These are phyloP conservation scores for Leontocebus nigricollis DNA, from an alignment of 2,797 vertebrate species.

Conservation along the genomic window DNA sequence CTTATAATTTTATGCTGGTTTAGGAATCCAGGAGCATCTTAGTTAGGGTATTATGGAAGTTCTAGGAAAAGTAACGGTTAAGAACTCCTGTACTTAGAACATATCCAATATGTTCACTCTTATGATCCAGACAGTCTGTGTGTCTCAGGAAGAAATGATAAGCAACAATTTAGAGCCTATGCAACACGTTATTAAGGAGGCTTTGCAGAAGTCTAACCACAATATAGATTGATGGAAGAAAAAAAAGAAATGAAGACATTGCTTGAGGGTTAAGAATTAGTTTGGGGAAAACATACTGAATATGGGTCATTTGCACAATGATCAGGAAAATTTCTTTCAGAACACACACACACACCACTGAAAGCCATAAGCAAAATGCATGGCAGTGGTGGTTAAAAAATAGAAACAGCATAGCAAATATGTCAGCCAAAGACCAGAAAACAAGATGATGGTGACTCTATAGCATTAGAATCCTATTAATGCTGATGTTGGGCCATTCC, in stretches of 20 bases:
- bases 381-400: neutral
- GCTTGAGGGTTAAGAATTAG: conserved; percentile 63
- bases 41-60: neutral
- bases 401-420: neutral
- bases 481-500: neutral
- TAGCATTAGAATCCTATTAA: neutral
- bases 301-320: conserved; percentile 59
- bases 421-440: neutral
- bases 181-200: conserved; percentile 60
- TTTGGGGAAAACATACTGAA: conserved; percentile 71
- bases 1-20: neutral
- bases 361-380: conserved; percentile 3
- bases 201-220: conserved; percentile 45
- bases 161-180: conserved; percentile 25
- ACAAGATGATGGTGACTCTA: neutral
- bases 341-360: neutral
- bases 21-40: neutral
- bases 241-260: conserved; percentile 53
- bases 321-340: conserved; percentile 63
- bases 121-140: neutral
- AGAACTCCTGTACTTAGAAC: neutral
- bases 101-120: neutral
- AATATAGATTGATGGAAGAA: neutral
- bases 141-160: conserved; percentile 43
- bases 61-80: neutral